phyloP scores from a whole-genome alignment of 2,888 invertebrate genomes.

The Nebria brevicollis region DNA sequence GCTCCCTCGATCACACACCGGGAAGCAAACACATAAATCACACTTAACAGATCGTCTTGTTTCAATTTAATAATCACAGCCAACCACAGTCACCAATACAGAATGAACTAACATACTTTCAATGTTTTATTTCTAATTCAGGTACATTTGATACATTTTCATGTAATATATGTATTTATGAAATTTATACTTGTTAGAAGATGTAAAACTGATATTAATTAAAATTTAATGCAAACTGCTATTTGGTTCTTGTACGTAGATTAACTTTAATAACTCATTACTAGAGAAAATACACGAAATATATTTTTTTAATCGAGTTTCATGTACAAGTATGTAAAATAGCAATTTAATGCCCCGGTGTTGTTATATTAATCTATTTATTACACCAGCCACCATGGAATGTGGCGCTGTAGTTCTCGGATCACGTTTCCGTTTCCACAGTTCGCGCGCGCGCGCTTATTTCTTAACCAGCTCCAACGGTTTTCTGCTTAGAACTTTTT shows the following conservation, averaged over 20 bases:
- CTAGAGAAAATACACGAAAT: background rate
- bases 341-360: background rate
- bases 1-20: conserved; percentile 19
- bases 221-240: background rate
- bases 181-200: too few species aligned
- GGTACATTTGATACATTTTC: too few species aligned
- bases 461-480: background rate
- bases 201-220: background rate
- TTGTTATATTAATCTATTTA: conserved; percentile 1
- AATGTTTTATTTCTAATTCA: too few species aligned
- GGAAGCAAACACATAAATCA: conserved; percentile 30
- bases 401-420: background rate
- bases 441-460: background rate
- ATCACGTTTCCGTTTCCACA: background rate
- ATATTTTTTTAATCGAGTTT: background rate
- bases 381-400: background rate
- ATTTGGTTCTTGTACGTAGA: background rate
- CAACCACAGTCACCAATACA: background rate
- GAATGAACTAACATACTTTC: too few species aligned
- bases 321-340: background rate
- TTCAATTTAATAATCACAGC: conserved; percentile 14
- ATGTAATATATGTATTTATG: too few species aligned
- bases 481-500: background rate
- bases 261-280: background rate
- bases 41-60: background rate